These are phyloP conservation scores for Leptinotarsa tumamoca DNA, from an alignment of 2,888 invertebrate species.

Conservation along the genomic window DNA sequence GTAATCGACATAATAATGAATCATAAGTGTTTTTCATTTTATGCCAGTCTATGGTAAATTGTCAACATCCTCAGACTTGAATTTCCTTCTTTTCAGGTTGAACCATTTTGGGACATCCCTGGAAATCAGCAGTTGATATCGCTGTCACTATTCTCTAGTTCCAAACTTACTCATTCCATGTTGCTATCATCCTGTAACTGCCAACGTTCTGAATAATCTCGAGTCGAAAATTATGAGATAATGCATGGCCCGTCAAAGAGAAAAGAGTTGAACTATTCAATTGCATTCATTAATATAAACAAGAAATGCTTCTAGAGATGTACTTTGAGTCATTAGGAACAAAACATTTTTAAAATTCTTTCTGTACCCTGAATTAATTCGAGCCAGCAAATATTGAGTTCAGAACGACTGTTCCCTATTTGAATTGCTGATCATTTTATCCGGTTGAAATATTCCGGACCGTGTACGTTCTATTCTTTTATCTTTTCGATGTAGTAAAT, in stretches of 20 bases:
- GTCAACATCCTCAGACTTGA: too few relatives aligned
- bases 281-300: constrained; percentile 4
- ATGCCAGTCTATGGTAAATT: too few relatives aligned
- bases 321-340: constrained; percentile 19
- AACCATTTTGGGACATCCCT: too few relatives aligned
- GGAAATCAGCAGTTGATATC: too few relatives aligned
- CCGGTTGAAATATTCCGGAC: constrained; percentile 64
- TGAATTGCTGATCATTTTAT: constrained; percentile 67
- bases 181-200: too few relatives aligned
- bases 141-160: too few relatives aligned
- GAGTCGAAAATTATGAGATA: not conserved
- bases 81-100: too few relatives aligned
- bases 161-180: too few relatives aligned
- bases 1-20: too few relatives aligned
- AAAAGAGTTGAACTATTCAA: constrained; percentile 3
- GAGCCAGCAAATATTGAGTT: not conserved
- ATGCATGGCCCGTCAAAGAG: not conserved
- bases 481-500: constrained; percentile 36
- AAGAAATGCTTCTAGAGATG: not conserved
- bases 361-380: constrained; percentile 16
- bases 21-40: too few relatives aligned
- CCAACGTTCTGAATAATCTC: too few relatives aligned
- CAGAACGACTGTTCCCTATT: constrained; percentile 57
- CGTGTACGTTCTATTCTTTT: constrained; percentile 59
- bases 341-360: constrained; percentile 7